phyloP scores from a whole-genome alignment of 2,113 vertebrate species.

The Trematomus loennbergii region DNA sequence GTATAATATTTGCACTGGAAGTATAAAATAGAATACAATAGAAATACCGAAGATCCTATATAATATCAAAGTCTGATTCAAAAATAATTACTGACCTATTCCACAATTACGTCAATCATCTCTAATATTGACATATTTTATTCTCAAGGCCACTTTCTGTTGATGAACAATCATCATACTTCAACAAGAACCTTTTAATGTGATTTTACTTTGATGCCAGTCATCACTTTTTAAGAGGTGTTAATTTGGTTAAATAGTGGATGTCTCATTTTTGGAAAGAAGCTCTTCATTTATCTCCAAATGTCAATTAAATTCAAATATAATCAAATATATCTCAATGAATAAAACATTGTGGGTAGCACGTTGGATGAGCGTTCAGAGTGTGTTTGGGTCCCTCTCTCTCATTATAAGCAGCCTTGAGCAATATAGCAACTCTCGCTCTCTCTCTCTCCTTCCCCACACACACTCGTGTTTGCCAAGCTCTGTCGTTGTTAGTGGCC shows the following conservation, averaged over 20 bases:
- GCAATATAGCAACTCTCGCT: conserved; percentile 45
- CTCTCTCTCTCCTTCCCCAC: conserved; percentile 24
- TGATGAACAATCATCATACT: background rate
- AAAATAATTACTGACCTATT: too few species aligned
- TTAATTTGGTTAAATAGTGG: conserved; percentile 60
- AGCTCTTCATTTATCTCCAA: conserved; percentile 65
- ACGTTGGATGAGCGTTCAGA: conserved; percentile 54
- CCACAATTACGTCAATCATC: background rate
- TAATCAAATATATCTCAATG: conserved; percentile 70
- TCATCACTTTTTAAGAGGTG: conserved; percentile 54
- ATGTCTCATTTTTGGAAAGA: conserved; percentile 59
- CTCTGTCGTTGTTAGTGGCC: conserved; percentile 43
- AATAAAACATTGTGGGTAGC: conserved; percentile 73
- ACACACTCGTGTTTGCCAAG: conserved; percentile 35
- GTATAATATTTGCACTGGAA: background rate
- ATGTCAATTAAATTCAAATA: conserved; percentile 73
- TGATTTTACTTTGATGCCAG: conserved; percentile 28
- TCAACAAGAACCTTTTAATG: conserved; percentile 21
- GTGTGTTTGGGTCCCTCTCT: conserved; percentile 35
- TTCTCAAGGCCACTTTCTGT: background rate
- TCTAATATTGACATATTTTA: background rate
- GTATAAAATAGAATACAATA: background rate
- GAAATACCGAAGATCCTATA: background rate
- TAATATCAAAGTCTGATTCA: too few species aligned
- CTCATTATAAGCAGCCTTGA: conserved; percentile 62